Conservation (phyloP, 2,888 invertebrate genomes). For the Xanthia icteritia region DNA sequence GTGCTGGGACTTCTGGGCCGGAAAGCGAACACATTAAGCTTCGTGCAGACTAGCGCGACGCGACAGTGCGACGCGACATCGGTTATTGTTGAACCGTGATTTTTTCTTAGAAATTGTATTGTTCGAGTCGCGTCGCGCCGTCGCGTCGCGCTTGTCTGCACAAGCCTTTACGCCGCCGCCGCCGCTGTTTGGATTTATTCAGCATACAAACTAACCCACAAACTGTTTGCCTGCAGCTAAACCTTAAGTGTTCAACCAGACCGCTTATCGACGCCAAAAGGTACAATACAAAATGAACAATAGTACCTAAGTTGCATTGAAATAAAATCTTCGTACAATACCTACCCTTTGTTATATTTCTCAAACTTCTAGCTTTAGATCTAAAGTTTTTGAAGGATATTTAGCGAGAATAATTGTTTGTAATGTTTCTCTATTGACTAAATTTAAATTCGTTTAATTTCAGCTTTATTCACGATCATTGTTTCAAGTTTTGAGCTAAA, state of each 20-base stretch:
- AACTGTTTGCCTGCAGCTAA: background rate
- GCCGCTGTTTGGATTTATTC: background rate
- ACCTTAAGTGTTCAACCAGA: conserved; percentile 12
- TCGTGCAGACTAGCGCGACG: no score
- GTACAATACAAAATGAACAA: conserved; percentile 32
- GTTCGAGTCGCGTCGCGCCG: no score
- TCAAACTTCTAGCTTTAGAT: conserved; percentile 16
- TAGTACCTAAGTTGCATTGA: conserved; percentile 9
- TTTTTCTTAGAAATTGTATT: no score
- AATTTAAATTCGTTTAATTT: conserved; percentile 7
- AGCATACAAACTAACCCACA: background rate
- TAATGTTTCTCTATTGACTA: conserved; percentile 16
- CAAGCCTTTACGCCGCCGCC: no score
- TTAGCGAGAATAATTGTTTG: conserved; percentile 10
- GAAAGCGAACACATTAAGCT: background rate
- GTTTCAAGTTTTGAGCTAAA: background rate
- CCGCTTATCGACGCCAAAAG: conserved; percentile 7
- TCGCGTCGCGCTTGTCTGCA: no score
- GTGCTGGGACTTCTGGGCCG: background rate
- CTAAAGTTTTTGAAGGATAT: conserved; percentile 29
- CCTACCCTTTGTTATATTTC: conserved; percentile 30
- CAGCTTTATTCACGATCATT: background rate
- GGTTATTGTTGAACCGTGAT: no score
- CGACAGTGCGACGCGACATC: no score
- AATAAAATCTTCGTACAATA: conserved; percentile 18